A percentile compares a stretch with the other conserved stretches of the same genome.
These are phyloP conservation scores for Thymelicus acteon DNA, from an alignment of 2,888 invertebrate genomes.

Conservation along the genomic window DNA sequence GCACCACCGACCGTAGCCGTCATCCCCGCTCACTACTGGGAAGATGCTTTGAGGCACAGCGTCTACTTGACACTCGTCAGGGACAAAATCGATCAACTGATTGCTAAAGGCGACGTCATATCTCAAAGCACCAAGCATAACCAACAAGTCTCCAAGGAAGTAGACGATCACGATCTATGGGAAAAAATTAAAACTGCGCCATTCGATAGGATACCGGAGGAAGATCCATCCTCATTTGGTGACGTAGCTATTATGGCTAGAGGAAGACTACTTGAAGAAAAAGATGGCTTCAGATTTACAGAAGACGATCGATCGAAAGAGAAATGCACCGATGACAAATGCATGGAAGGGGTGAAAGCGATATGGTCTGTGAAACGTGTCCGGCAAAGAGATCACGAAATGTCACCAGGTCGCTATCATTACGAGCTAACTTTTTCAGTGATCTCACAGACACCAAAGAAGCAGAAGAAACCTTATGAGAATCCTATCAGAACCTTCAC, in stretches of 20 bases:
- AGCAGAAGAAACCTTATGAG: slow-evolving; percentile 74
- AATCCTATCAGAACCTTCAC: slow-evolving; percentile 87
- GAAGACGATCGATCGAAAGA: slow-evolving; percentile 71
- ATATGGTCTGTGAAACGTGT: slow-evolving; percentile 89
- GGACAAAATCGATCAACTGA: slow-evolving; percentile 81
- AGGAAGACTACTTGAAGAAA: slow-evolving; percentile 85
- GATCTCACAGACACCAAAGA: slow-evolving; percentile 78
- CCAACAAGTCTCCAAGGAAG: slow-evolving; percentile 57
- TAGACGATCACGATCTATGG: slow-evolving; percentile 78
- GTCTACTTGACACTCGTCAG: slow-evolving; percentile 86
- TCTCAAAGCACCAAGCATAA: slow-evolving; percentile 59
- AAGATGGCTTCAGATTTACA: slow-evolving; percentile 82
- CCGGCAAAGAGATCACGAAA: slow-evolving; percentile 85
- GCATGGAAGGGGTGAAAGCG: slow-evolving; percentile 83
- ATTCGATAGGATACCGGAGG: slow-evolving; percentile 66
- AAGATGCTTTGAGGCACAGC: slow-evolving; percentile 88
- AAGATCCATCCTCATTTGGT: slow-evolving; percentile 82
- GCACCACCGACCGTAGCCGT: slow-evolving; percentile 52
- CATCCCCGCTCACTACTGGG: slow-evolving; percentile 85
- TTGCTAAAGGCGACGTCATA: slow-evolving; percentile 65
- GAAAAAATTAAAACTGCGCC: slow-evolving; percentile 77
- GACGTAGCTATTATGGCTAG: slow-evolving; percentile 87
- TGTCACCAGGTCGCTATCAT: slow-evolving; percentile 71
- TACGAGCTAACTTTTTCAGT: slow-evolving; percentile 89
- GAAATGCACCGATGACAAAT: slow-evolving; percentile 72